Evolutionary conservation across 2,113 vertebrate genomes (phyloP), one percentile per base, ranked within the genome.

Genomic region (Illadopsis cleaveri): DNA sequence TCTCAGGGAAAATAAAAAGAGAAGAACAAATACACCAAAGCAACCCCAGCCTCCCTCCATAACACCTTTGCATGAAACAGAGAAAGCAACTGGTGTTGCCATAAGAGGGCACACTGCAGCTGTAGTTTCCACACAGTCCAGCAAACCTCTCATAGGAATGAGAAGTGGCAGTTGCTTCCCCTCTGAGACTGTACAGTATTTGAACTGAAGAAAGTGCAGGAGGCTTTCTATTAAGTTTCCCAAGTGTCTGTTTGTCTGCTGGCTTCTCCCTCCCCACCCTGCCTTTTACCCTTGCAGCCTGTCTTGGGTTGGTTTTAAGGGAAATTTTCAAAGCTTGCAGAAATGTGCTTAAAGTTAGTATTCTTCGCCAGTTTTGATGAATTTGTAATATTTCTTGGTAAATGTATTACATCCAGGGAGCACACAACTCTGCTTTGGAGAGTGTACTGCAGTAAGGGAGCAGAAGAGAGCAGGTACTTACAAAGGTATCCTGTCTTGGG

Each of bases 71-170:
- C 40, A 45, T 0, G 2, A 65, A 80, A 23, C 19, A 60, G 50
- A 73, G 53, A 75, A 96, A 90, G 64, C 81, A 96, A 68, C 56
- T 71, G 62, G 88, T 88, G 82, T 76, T 95, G 93, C 96, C 95
- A 60, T 97, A 85, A 97, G 96, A 94, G 94, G 95, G 95, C 96
- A 97, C 93, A 83, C 85, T 94, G 81, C 70, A 50, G 86, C 86
- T 91, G 75, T 6, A 47, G 35, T 73, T 97, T 89, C 58, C 40
- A n/a, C 22, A 8, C 4, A 56, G 82, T 40, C 53, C 85, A 21
- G 40, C 19, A 70, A 47, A 70, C 5, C 25, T 79, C 33, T 81
- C 37, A 2, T 21, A 61, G 60, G 76, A 62, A 48, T 23, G 47
- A 80, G 21, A 64, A 56, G 24, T 12, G 40, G 56, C 35, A 2